Base-by-base conservation (phyloP, 2,888 invertebrate genomes). In the Aproaerema taeniolella region DNA sequence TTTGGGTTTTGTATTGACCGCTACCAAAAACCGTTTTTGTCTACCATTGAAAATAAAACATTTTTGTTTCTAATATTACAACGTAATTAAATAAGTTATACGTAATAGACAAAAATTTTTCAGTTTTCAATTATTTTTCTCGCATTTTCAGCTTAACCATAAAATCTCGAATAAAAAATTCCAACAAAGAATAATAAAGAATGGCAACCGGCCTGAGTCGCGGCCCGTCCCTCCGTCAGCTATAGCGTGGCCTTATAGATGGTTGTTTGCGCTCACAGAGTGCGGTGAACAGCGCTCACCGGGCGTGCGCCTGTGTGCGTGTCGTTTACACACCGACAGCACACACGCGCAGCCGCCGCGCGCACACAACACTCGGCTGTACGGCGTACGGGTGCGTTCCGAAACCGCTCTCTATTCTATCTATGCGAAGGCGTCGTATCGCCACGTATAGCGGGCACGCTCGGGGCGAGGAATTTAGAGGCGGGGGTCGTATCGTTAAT, bases 251-350 rank as follows among this genome's bases (percentile, higher is more conserved):
- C 86, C 86, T 86, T 86, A 86, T 86, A 86, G 86, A 85, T 86
- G 86, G 86, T 86, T 86, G 86, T 86, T 86, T 86, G 86, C 86
- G 86, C 86, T 86, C 85, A 86, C 86, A 86, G 86, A 86, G 86
- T 86, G 86, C 86, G 85, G 86, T 86, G 86, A 86, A 86, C 86
- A 86, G 86, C 85, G 86, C 85, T 85, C 85, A 83, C 85, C 85
- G 85, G 80, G 74, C 61, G 49, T 62, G 58, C 44, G 65, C 26
- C 53, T 58, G 85, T 86, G 85, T 83, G 85, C 54, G 81, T 56
- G 76, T 52, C n/a, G n/a, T n/a, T n/a, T n/a, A n/a, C 65, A 61
- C 51, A 67, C 61, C 46, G 47, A 52, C 60, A 61, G 61, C 74
- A 62, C 75, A 70, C 73, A 49, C 54, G 36, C 40, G 15, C 41